Base-by-base conservation (phyloP, 2,888 invertebrate genomes). In the Exephanes ischioxanthus region DNA sequence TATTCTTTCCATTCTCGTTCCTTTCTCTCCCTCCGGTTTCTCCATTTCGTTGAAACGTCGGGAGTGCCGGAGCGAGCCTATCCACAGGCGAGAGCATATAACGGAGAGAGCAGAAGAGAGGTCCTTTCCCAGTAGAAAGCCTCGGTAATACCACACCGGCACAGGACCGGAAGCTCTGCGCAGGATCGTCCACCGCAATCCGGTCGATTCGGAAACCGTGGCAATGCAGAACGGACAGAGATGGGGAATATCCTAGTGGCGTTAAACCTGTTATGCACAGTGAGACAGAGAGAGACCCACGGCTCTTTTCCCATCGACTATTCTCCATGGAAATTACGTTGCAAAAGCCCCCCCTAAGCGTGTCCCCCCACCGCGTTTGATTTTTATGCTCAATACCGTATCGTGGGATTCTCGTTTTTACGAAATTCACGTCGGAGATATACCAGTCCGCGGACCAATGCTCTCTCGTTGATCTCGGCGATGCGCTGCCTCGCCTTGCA, bases 121-220 rank as follows among this genome's bases (percentile, higher is more conserved):
- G 71, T 83, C 82, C 82, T 83, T 82, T 81, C 73, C 63, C 80
- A 76, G 80, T 84, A 33, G 75, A 53, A 84, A 84, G 71, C 76
- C 84, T 76, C 75, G 75, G 80, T 84, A 77, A 77, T 84, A 84
- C 77, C 84, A 80, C 76, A 58, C 22, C 76, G 58, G 63, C 66
- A 80, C 80, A 58, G 79, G 55, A 85, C 85, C 81, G 83, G 83
- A 85, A 79, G 81, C 75, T 85, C 83, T 82, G 82, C 81, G 82
- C 81, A 84, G 84, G 79, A 78, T 85, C 86, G 85, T 85, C 85
- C 80, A 83, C 85, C 76, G 78, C 83, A 87, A 85, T 85, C 85
- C 79, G 85, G 85, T 87, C 86, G 86, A 87, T 87, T 85, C 85
- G 68, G 83, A 73, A 87, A 87, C 83, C 85, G 77, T 85, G 81